phyloP scores from a whole-genome alignment of 2,113 vertebrate species.

The Peromyscus leucopus region DNA sequence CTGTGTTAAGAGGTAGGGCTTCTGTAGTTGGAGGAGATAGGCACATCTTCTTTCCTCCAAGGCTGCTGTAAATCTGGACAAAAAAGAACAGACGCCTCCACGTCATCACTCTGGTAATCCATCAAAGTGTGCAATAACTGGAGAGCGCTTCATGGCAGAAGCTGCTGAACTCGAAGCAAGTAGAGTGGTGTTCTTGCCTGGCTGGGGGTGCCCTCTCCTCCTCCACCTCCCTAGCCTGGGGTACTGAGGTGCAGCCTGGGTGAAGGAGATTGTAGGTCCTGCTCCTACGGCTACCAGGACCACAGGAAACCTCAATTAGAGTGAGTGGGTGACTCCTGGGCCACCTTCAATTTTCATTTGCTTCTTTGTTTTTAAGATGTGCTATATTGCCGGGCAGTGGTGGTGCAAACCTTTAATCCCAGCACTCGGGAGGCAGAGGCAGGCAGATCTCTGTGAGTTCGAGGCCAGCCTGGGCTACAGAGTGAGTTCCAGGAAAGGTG shows the following conservation, averaged over 20 bases:
- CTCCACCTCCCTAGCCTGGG: accelerated
- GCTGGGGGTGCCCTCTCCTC: neutral
- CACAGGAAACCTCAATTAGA: neutral
- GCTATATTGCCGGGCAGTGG: neutral
- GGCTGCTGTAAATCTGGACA: slow-evolving; percentile 32
- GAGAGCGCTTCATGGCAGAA: slow-evolving; percentile 21
- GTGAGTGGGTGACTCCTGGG: too few species aligned
- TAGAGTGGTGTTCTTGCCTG: neutral
- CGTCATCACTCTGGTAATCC: neutral
- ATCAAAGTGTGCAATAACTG: neutral
- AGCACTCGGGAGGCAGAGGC: too few species aligned
- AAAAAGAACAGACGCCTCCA: neutral
- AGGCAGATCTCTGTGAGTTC: too few species aligned
- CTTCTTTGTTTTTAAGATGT: neutral
- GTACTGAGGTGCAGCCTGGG: neutral
- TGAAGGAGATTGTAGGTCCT: neutral
- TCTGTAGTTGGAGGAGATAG: slow-evolving; percentile 1
- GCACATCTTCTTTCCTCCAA: neutral
- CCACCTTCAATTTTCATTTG: neutral
- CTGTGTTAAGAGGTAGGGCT: slow-evolving; percentile 7
- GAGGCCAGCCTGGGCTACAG: too few species aligned
- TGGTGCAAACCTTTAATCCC: too few species aligned
- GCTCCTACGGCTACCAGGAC: neutral
- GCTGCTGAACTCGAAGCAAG: neutral
- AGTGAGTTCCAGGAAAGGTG: too few species aligned